phyloP scores from a whole-genome alignment of 2,888 invertebrate genomes.

The Noctua pronuba region DNA sequence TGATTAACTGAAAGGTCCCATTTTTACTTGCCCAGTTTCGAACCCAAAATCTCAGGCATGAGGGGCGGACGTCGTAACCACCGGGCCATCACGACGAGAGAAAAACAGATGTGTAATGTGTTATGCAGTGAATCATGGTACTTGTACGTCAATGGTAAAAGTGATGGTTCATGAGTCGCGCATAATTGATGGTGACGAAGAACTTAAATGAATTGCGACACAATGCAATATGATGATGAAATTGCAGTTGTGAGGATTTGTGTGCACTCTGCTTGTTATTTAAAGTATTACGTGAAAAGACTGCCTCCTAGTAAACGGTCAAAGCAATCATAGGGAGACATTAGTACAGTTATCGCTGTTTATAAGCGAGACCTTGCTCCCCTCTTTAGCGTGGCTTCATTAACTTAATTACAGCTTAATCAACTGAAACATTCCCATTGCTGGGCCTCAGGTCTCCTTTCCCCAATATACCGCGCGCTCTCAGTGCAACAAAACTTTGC shows the following conservation, averaged over 20 bases:
- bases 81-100: neutral
- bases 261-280: neutral
- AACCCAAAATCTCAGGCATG: neutral
- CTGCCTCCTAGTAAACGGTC: neutral
- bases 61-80: neutral
- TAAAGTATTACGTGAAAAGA: neutral
- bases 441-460: neutral
- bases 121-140: constrained; percentile 36
- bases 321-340: neutral
- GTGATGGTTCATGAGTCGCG: neutral
- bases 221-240: constrained; percentile 33
- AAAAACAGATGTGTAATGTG: constrained; percentile 15
- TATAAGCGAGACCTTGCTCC: neutral
- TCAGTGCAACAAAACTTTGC: neutral
- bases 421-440: neutral
- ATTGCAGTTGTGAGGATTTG: constrained; percentile 2
- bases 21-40: neutral
- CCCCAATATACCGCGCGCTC: neutral
- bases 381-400: neutral
- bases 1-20: neutral
- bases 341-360: neutral
- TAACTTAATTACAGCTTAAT: neutral
- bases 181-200: constrained; percentile 28
- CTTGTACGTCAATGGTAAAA: constrained; percentile 40
- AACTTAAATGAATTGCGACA: neutral